Evolutionary conservation across 2,113 vertebrate species (phyloP).

Genomic region (Brienomyrus longianalis): DNA sequence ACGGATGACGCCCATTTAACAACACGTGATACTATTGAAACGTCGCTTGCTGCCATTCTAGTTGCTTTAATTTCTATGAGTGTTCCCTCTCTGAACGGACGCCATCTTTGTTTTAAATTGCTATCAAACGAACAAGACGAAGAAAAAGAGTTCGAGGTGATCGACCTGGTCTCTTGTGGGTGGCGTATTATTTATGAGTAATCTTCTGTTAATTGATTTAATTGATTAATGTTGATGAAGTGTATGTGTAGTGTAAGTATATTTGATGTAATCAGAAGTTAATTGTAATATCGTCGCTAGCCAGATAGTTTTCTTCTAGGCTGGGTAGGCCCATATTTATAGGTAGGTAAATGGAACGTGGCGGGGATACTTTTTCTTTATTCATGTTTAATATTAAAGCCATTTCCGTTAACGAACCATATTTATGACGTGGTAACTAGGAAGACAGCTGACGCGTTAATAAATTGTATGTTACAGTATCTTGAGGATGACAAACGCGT

Average conservation of each 20-base stretch:
- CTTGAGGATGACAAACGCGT: slow-evolving; percentile 16
- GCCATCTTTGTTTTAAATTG: slow-evolving; percentile 21
- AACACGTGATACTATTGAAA: not conserved
- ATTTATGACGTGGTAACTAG: not conserved
- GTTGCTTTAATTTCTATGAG: not conserved
- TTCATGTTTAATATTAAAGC: not conserved
- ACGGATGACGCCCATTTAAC: not conserved
- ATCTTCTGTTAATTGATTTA: slow-evolving; percentile 10
- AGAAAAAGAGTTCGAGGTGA: slow-evolving; percentile 18
- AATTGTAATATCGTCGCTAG: not conserved
- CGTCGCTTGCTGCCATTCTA: not conserved
- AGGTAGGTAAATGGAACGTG: not conserved
- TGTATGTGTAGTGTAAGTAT: not conserved
- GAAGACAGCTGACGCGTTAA: not conserved
- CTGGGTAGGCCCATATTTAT: not conserved
- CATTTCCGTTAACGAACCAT: not conserved
- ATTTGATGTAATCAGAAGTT: not conserved
- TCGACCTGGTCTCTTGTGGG: slow-evolving; percentile 12
- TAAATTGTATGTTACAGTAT: slow-evolving; percentile 27
- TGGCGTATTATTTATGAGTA: slow-evolving; percentile 17
- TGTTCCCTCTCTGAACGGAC: not conserved
- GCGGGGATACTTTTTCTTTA: not conserved
- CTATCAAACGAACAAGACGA: not conserved
- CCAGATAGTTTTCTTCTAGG: not conserved
- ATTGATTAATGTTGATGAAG: not conserved